A percentile compares a stretch with the other conserved stretches of the same genome.
phyloP scores from a whole-genome alignment of 2,888 invertebrate genomes.

The Trissolcus brochymenae region DNA sequence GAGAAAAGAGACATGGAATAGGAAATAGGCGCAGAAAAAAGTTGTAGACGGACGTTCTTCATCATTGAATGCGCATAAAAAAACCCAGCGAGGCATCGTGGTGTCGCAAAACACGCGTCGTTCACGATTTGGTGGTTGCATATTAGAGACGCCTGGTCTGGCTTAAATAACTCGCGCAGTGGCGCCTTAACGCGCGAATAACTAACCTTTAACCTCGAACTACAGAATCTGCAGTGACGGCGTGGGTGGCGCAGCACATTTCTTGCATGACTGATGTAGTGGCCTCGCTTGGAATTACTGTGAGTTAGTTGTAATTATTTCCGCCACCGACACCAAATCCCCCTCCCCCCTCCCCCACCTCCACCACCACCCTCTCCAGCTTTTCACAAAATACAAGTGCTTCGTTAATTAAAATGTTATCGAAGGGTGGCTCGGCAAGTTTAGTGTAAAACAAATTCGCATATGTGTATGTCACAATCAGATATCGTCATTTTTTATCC shows the following conservation, averaged over 20 bases:
- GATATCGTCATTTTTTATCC: constrained; percentile 7
- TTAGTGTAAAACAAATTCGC: constrained; percentile 30
- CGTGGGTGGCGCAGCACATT: constrained; percentile 72
- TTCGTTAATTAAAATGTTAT: constrained; percentile 56
- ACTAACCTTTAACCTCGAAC: constrained; percentile 70
- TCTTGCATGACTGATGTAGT: constrained; percentile 68
- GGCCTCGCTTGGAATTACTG: constrained; percentile 64
- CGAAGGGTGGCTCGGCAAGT: constrained; percentile 47
- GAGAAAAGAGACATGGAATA: constrained; percentile 50
- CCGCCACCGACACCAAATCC: constrained; percentile 43
- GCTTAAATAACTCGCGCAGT: constrained; percentile 70
- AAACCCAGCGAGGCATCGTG: constrained; percentile 30
- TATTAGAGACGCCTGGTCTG: constrained; percentile 69
- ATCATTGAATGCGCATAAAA: constrained; percentile 55
- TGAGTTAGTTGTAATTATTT: constrained; percentile 69
- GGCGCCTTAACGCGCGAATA: constrained; percentile 74
- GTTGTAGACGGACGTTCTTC: constrained; percentile 57
- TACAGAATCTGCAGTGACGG: constrained; percentile 60
- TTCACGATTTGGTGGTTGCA: constrained; percentile 61
- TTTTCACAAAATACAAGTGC: constrained; percentile 52
- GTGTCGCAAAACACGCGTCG: constrained; percentile 56
- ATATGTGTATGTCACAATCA: constrained; percentile 27
- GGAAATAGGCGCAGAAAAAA: constrained; percentile 52
- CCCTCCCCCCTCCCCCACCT: background rate
- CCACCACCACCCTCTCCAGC: constrained; percentile 7